These are phyloP conservation scores for Agrochola lychnidis DNA, from an alignment of 2,888 invertebrate species.

Conservation along the genomic window DNA sequence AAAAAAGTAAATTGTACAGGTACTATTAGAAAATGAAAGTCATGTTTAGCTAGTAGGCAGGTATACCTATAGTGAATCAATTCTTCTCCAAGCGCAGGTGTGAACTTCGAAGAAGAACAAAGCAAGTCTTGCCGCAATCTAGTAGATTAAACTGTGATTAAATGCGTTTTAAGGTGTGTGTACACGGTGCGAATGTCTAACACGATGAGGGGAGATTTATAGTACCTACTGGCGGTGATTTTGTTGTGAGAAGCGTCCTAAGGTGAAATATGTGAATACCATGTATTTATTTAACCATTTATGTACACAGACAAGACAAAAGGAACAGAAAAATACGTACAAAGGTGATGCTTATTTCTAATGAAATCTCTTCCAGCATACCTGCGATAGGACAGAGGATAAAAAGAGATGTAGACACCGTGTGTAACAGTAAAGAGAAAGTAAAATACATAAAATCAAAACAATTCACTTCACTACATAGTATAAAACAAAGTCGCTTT, in stretches of 20 bases:
- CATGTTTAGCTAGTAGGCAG: not conserved
- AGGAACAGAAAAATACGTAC: no score
- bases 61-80: constrained; percentile 30
- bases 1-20: not conserved
- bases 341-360: no score
- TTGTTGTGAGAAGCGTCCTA: not conserved
- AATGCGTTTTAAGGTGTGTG: constrained; percentile 75
- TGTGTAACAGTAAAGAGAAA: no score
- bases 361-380: no score
- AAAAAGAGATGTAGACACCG: no score
- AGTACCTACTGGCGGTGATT: not conserved
- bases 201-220: not conserved
- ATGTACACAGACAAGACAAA: no score
- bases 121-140: constrained; percentile 74
- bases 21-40: not conserved
- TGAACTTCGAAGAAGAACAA: constrained; percentile 63
- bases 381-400: no score
- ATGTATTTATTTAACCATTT: no score
- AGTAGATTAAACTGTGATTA: constrained; percentile 82
- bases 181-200: constrained; percentile 17
- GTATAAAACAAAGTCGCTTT: no score
- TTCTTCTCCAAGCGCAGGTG: constrained; percentile 42
- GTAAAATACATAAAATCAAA: no score
- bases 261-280: no score
- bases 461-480: no score